These are phyloP conservation scores for Ramazzottius varieornatus DNA, from an alignment of 2,888 invertebrate species.

Conservation along the genomic window DNA sequence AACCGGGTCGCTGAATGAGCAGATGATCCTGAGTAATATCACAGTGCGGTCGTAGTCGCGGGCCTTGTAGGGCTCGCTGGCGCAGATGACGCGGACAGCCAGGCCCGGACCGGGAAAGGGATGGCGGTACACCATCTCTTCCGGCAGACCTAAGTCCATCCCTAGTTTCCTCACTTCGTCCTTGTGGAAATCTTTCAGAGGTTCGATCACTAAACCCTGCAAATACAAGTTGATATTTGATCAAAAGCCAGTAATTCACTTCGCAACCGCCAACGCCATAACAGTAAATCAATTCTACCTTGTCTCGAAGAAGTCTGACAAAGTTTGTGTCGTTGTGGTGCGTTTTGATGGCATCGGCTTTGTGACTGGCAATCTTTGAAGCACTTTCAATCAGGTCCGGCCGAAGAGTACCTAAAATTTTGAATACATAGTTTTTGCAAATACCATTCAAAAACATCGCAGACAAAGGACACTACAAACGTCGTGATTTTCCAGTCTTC, in stretches of 20 bases:
- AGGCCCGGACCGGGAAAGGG: slow-evolving; percentile 94
- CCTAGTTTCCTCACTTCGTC: slow-evolving; percentile 79
- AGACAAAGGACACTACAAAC: no score
- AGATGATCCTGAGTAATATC: not conserved
- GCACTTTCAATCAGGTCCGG: slow-evolving; percentile 97
- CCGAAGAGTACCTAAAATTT: slow-evolving; percentile 43
- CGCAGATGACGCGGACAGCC: slow-evolving; percentile 81
- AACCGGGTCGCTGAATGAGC: not conserved
- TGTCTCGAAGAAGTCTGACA: slow-evolving; percentile 42
- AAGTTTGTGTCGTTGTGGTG: slow-evolving; percentile 97
- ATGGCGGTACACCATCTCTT: slow-evolving; percentile 64
- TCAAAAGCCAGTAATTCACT: no score
- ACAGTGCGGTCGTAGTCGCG: slow-evolving; percentile 35
- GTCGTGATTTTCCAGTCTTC: no score
- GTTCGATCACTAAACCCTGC: slow-evolving; percentile 70
- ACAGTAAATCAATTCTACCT: slow-evolving; percentile 14
- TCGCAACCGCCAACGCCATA: not conserved
- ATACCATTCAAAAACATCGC: no score
- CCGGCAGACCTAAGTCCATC: slow-evolving; percentile 57
- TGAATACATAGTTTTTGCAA: no score
- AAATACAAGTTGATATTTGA: slow-evolving; percentile 4
- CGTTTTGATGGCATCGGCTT: slow-evolving; percentile 89
- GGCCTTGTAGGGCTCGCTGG: slow-evolving; percentile 76
- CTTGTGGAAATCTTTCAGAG: slow-evolving; percentile 95
- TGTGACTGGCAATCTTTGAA: slow-evolving; percentile 45